Conservation (phyloP, 2,797 vertebrate species). For the Labeo calbasu region DNA sequence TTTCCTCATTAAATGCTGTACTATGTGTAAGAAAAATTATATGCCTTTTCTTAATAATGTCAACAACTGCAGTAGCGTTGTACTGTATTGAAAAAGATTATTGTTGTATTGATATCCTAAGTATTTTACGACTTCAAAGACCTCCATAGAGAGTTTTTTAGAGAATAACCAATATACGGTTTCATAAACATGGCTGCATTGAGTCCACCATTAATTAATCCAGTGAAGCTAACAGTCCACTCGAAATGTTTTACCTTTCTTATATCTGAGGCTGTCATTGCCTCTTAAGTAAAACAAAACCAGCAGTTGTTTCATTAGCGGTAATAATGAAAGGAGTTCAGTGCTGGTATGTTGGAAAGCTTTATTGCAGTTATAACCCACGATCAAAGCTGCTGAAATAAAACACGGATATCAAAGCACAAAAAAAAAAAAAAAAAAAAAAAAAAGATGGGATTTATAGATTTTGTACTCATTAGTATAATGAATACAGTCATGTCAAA, state of each 20-base stretch:
- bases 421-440: constrained; percentile 21
- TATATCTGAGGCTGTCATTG: background rate
- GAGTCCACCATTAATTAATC: background rate
- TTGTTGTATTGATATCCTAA: background rate
- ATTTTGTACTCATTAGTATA: constrained; percentile 7
- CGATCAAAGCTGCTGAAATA: constrained; percentile 48
- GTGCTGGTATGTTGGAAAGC: background rate
- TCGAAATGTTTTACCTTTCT: constrained; percentile 3
- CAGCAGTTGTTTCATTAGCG: constrained; percentile 43
- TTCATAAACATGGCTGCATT: background rate
- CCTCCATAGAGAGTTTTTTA: background rate
- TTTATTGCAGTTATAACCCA: constrained; percentile 38
- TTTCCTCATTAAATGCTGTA: background rate
- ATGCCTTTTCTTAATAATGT: background rate
- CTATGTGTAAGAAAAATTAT: background rate
- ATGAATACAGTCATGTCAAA: constrained; percentile 33
- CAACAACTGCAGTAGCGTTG: background rate
- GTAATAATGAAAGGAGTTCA: constrained; percentile 17
- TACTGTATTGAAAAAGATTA: background rate
- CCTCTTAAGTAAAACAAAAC: constrained; percentile 35
- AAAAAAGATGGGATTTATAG: constrained; percentile 26
- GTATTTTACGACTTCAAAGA: background rate
- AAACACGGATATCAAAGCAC: constrained; percentile 31
- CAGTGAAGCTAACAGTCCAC: background rate
- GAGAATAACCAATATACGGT: background rate